phyloP scores from a whole-genome alignment of 2,113 vertebrate species.

The Hydropotes inermis region DNA sequence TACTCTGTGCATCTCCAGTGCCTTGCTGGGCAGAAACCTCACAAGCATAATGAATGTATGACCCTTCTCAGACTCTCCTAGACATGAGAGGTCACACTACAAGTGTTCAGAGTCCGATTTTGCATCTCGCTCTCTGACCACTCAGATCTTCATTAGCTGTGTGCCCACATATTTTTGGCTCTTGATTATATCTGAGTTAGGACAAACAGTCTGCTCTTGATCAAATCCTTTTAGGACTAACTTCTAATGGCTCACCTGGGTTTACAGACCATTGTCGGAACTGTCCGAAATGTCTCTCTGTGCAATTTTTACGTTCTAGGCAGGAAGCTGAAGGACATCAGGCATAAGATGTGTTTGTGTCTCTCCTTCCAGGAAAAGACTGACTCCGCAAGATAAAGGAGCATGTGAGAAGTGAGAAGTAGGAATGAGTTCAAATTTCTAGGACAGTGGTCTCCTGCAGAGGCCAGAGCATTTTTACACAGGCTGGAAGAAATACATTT shows the following conservation, averaged over 20 bases:
- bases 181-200: not conserved
- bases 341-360: not conserved
- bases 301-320: not conserved
- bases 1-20: accelerated
- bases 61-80: not conserved
- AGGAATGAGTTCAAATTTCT: not conserved
- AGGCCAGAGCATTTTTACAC: not conserved
- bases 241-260: not conserved
- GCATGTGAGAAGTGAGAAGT: not conserved
- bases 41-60: not conserved
- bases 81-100: not conserved
- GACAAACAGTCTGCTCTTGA: not conserved
- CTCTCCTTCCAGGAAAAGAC: not conserved
- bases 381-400: not conserved
- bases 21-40: not conserved
- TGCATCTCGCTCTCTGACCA: not conserved
- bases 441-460: not conserved
- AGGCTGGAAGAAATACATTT: not conserved
- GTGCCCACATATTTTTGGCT: not conserved
- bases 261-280: not conserved
- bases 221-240: not conserved
- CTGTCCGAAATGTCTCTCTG: not conserved
- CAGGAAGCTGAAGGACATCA: not conserved
- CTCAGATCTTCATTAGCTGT: not conserved
- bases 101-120: not conserved